Conservation (phyloP, 2,888 invertebrate genomes). For the Sphaerophoria rueppellii region DNA sequence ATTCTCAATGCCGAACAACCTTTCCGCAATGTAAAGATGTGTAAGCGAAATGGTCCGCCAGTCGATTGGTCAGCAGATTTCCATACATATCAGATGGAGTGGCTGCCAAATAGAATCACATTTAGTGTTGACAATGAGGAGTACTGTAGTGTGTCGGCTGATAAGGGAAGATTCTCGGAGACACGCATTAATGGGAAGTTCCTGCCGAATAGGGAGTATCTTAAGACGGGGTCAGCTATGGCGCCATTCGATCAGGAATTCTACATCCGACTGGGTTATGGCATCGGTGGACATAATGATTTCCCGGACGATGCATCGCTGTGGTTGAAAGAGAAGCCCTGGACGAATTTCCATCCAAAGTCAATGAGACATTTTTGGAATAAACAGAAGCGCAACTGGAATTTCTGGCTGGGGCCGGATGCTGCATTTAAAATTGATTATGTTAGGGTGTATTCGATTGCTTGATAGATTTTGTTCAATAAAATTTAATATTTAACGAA, state of each 20-base stretch:
- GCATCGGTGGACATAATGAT: slow-evolving; percentile 89
- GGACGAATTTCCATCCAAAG: slow-evolving; percentile 87
- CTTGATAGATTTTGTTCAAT: neutral
- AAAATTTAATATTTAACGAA: neutral
- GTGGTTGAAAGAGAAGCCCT: slow-evolving; percentile 85
- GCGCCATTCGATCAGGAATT: slow-evolving; percentile 90
- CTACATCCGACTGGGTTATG: slow-evolving; percentile 90
- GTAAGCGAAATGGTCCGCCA: slow-evolving; percentile 68
- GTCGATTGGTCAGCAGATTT: slow-evolving; percentile 83
- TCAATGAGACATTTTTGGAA: slow-evolving; percentile 88
- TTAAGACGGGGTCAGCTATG: slow-evolving; percentile 80
- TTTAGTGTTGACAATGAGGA: slow-evolving; percentile 83
- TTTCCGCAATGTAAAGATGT: slow-evolving; percentile 77
- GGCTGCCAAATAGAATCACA: slow-evolving; percentile 83
- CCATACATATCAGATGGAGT: slow-evolving; percentile 87
- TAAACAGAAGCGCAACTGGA: slow-evolving; percentile 81
- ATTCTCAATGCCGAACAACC: slow-evolving; percentile 77
- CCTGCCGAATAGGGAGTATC: slow-evolving; percentile 80
- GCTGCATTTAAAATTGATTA: slow-evolving; percentile 79
- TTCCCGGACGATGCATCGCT: slow-evolving; percentile 84
- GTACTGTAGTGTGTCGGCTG: slow-evolving; percentile 83
- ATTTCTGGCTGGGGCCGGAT: slow-evolving; percentile 76
- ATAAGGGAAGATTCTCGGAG: slow-evolving; percentile 76
- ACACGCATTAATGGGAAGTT: slow-evolving; percentile 71
- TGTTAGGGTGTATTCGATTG: slow-evolving; percentile 77